phyloP scores from a whole-genome alignment of 2,888 invertebrate genomes.

The Parochlus steinenii region DNA sequence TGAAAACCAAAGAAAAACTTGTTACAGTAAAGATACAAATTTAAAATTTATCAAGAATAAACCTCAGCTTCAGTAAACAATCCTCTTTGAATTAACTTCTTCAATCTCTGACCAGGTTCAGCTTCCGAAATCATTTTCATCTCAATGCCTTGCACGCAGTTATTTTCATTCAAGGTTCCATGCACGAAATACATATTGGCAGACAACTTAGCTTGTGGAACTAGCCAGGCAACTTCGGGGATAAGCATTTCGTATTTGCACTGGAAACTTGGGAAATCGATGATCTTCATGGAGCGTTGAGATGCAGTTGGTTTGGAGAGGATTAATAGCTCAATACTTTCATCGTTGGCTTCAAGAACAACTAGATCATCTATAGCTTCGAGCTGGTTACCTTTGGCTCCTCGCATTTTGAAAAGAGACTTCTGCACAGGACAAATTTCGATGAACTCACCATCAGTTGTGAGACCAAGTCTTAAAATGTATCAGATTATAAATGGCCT shows the following conservation, averaged over 20 bases:
- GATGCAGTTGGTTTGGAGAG: conserved; percentile 20
- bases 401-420: conserved; percentile 13
- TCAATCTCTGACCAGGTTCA: conserved; percentile 26
- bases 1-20: conserved; percentile 13
- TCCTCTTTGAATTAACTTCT: conserved; percentile 27
- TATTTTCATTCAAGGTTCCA: conserved; percentile 17
- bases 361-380: conserved; percentile 24
- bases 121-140: conserved; percentile 28
- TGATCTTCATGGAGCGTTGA: conserved; percentile 21
- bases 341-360: conserved; percentile 24
- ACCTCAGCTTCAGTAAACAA: conserved; percentile 29
- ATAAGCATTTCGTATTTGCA: conserved; percentile 24
- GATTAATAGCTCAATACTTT: conserved; percentile 23
- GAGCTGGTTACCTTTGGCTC: neutral
- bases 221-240: conserved; percentile 23
- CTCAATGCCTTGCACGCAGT: conserved; percentile 23
- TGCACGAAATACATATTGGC: conserved; percentile 27
- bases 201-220: conserved; percentile 25
- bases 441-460: conserved; percentile 23
- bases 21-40: conserved; percentile 2
- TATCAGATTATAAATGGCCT: neutral
- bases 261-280: conserved; percentile 28
- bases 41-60: conserved; percentile 1
- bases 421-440: conserved; percentile 26
- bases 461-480: conserved; percentile 21